phyloP scores from a whole-genome alignment of 2,888 invertebrate genomes.

The Eupeodes luniger region DNA sequence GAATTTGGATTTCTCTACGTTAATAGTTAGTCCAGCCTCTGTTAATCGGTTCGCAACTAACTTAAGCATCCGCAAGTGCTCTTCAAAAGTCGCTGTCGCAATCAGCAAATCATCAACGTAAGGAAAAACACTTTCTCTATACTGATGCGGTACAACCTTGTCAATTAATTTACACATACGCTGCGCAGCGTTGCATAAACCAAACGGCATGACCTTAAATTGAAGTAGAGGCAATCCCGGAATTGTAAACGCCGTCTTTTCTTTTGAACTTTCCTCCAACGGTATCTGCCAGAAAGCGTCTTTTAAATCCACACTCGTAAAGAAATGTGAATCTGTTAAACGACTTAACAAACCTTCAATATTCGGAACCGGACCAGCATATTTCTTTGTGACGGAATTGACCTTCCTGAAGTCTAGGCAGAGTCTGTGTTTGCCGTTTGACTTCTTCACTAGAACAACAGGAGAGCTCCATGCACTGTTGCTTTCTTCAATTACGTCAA shows the following conservation, averaged over 20 bases:
- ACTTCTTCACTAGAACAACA: no score
- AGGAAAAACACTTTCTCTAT: no score
- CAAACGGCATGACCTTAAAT: background rate
- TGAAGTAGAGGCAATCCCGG: background rate
- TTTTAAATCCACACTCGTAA: background rate
- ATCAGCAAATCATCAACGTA: no score
- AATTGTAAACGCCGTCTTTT: background rate
- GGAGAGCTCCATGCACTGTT: no score
- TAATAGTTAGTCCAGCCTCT: no score
- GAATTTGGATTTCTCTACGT: no score
- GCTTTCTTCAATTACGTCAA: no score
- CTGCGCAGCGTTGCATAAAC: conserved; percentile 12
- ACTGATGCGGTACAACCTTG: no score
- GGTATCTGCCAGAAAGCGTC: conserved; percentile 14
- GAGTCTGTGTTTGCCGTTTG: no score
- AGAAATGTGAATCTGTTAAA: background rate
- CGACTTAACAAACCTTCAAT: conserved; percentile 17
- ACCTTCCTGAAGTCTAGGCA: conserved; percentile 1
- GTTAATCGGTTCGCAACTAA: no score
- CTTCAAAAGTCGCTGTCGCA: no score
- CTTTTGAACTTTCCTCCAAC: background rate
- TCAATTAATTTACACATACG: background rate
- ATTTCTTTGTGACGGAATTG: conserved; percentile 10
- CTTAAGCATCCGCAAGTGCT: no score
- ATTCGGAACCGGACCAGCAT: background rate